A percentile compares a stretch with the other conserved stretches of the same genome.
Conservation (phyloP, 92 coral and sea anemone genomes). For the Isaurus tuberculatus region DNA sequence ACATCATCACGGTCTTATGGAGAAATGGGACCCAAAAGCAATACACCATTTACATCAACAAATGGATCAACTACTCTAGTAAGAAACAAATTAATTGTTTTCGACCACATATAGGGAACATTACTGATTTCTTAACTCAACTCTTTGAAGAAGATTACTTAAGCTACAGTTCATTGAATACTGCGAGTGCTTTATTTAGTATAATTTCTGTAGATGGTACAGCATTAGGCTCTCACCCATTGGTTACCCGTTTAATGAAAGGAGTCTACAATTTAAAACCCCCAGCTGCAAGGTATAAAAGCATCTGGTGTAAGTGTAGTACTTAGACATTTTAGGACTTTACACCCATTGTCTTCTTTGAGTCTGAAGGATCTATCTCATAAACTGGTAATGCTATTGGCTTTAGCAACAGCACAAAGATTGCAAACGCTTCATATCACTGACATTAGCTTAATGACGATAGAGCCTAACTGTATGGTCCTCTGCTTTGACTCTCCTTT, state of each 20-base stretch:
- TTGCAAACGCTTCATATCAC: neutral
- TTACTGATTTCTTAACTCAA: constrained; percentile 50
- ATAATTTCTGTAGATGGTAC: constrained; percentile 24
- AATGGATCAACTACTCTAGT: too few species aligned
- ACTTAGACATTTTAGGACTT: too few species aligned
- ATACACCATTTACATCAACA: constrained; percentile 34
- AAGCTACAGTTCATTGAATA: too few species aligned
- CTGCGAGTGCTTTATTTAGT: constrained; percentile 50
- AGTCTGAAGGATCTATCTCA: neutral
- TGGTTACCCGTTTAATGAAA: constrained; percentile 45
- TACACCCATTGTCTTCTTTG: neutral
- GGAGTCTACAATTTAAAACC: constrained; percentile 24
- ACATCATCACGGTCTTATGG: constrained; percentile 21
- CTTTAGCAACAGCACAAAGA: neutral
- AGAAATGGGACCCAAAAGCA: too few species aligned
- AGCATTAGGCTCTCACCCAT: constrained; percentile 31
- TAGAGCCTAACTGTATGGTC: too few species aligned
- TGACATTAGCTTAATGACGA: neutral
- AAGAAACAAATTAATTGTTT: constrained; percentile 53
- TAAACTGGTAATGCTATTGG: too few species aligned
- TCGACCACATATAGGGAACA: constrained; percentile 36
- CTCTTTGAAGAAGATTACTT: constrained; percentile 47
- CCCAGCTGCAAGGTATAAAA: too few species aligned
- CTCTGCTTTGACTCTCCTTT: too few species aligned
- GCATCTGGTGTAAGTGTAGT: constrained; percentile 34